Evolutionary conservation across 2,113 vertebrate genomes (phyloP).

Genomic region (Rhea pennata): DNA sequence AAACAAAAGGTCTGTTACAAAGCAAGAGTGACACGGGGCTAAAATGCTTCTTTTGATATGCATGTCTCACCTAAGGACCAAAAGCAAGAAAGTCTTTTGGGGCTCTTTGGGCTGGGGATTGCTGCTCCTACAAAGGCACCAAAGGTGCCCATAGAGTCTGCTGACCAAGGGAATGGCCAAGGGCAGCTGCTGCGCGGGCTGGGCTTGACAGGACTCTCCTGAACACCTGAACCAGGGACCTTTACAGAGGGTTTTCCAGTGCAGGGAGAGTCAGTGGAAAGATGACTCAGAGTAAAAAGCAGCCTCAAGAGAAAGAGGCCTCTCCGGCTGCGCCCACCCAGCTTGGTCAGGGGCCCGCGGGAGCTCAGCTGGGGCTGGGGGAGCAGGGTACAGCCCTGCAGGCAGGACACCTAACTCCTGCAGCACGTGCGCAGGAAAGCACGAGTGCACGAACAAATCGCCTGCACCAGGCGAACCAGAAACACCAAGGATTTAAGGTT

Average conservation of each 20-base stretch:
- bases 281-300: not conserved
- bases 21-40: not conserved
- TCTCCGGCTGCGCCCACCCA: fast-evolving
- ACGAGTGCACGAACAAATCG: fast-evolving
- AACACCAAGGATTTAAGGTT: not conserved
- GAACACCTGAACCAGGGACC: not conserved
- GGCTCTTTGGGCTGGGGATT: not conserved
- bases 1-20: not conserved
- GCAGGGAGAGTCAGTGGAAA: not conserved
- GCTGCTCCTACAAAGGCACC: not conserved
- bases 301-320: not conserved
- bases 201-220: not conserved
- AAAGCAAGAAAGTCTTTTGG: not conserved
- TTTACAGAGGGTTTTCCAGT: not conserved
- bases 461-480: not conserved
- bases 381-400: fast-evolving
- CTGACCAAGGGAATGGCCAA: not conserved
- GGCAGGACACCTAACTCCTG: not conserved
- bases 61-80: not conserved
- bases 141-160: not conserved
- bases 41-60: not conserved
- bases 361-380: not conserved
- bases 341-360: too few species aligned
- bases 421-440: fast-evolving
- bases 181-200: not conserved